phyloP scores from a whole-genome alignment of 2,888 invertebrate genomes.

The Machimus rusticus region DNA sequence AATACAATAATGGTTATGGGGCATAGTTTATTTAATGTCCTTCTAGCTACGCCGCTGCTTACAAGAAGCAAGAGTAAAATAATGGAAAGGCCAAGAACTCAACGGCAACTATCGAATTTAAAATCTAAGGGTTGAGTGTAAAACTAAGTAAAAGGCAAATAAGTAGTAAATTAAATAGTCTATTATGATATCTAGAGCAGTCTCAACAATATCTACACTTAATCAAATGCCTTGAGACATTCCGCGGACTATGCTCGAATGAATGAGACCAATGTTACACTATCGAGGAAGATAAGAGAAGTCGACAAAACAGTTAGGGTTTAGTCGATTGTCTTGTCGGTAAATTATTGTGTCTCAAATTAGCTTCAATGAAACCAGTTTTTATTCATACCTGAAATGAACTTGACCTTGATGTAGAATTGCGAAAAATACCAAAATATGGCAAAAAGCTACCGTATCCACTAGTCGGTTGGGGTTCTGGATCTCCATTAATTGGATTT shows the following conservation, averaged over 20 bases:
- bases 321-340: background rate
- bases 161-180: background rate
- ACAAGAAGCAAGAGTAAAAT: too few species aligned
- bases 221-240: background rate
- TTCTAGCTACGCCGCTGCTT: too few species aligned
- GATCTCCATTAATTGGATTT: constrained; percentile 53
- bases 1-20: too few species aligned
- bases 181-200: background rate
- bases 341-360: background rate
- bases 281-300: background rate
- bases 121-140: too few species aligned
- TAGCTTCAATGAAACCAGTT: background rate
- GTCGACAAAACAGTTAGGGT: background rate
- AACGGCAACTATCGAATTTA: too few species aligned
- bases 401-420: constrained; percentile 54
- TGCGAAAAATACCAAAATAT: constrained; percentile 58
- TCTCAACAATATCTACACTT: background rate
- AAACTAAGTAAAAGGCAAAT: background rate
- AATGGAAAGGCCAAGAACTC: too few species aligned
- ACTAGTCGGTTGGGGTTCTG: constrained; percentile 36
- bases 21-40: too few species aligned
- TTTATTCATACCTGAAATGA: constrained; percentile 56
- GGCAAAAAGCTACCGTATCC: constrained; percentile 60
- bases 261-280: background rate
- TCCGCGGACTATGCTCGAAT: background rate